A percentile compares a stretch with the other conserved stretches of the same genome.
Conservation (phyloP, 2,797 vertebrate species). For the Limnodromus scolopaceus region DNA sequence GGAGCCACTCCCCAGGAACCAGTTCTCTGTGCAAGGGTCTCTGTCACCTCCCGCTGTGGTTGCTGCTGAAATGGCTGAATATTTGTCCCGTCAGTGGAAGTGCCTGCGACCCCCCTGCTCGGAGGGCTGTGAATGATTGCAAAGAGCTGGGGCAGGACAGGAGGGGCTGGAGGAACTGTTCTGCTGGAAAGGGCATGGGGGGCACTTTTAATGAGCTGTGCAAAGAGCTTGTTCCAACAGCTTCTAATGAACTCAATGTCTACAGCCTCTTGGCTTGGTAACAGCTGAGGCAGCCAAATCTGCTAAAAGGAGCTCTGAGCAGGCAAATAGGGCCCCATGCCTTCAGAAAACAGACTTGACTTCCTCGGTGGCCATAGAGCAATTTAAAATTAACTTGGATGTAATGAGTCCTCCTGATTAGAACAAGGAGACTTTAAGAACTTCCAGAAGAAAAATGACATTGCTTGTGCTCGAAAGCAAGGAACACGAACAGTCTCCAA, state of each 20-base stretch:
- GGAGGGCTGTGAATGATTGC: slow-evolving; percentile 63
- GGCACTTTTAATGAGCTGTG: slow-evolving; percentile 75
- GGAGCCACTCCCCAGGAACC: background rate
- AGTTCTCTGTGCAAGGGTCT: background rate
- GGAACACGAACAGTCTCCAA: background rate
- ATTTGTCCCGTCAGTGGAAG: background rate
- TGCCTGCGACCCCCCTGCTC: background rate
- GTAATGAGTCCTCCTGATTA: slow-evolving; percentile 2
- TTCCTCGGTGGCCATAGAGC: slow-evolving; percentile 21
- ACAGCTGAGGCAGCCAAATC: slow-evolving; percentile 64
- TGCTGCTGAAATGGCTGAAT: slow-evolving; percentile 41
- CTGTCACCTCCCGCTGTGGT: background rate
- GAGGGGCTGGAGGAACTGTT: slow-evolving; percentile 34
- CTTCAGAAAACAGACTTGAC: slow-evolving; percentile 61
- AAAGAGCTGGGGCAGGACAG: slow-evolving; percentile 29
- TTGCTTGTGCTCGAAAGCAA: background rate
- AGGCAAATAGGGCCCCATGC: slow-evolving; percentile 42
- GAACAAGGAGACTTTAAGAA: slow-evolving; percentile 19
- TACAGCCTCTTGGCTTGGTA: slow-evolving; percentile 56
- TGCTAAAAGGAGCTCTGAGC: slow-evolving; percentile 56
- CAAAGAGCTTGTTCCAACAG: slow-evolving; percentile 68
- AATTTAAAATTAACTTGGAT: slow-evolving; percentile 56
- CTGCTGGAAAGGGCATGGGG: slow-evolving; percentile 57
- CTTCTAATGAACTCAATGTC: slow-evolving; percentile 76
- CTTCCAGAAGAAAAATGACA: background rate